Base-by-base conservation (phyloP, 2,797 vertebrate genomes). In the Smutsia gigantea region DNA sequence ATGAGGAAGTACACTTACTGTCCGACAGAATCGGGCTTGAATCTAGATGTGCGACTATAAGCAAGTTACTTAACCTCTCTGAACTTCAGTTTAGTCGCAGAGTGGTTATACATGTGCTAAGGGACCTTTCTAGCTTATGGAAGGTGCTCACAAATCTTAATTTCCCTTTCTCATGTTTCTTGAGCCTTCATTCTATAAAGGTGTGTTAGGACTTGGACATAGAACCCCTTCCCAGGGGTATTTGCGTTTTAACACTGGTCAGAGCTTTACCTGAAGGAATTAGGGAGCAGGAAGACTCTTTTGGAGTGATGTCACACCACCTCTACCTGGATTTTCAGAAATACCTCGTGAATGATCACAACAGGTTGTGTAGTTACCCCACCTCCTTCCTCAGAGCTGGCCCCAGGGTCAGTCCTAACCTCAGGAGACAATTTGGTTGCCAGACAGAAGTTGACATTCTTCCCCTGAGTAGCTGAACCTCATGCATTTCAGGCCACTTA, bases 281-380 rank as follows among this genome's bases (percentile, higher is more conserved):
- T 42, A 83, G 90, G 69, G 81, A 78, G 23, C 7, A 37, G 75
- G 78, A 55, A 93, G 87, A 74, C 90, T 72, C 86, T 84, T 94
- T 51, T 5, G 74, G 84, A 61, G 53, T 66, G 34, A 27, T 66
- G 87, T 89, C 78, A 77, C 0, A 10, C 19, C 4, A 23, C 9
- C 34, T 94, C 83, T 93, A 42, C 46, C 51, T 84, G 83, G 17
- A 63, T 82, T 95, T 92, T 63, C 61, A 82, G 94, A 95, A 94
- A 9, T 66, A 75, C 13, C 89, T 83, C 37, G 17, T 19, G 71
- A 95, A 59, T 46, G 69, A 7, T 95, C 78, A 85, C 42, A 69
- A 6, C 29, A 66, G 42, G 34, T 39, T 21, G 4, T 31, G 31
- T 81, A 21, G 21, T 55, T 4, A 46, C 10, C 7, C 27, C 37